Evolutionary conservation across 2,888 invertebrate genomes (phyloP).

Genomic region (Campoplex capitator): DNA sequence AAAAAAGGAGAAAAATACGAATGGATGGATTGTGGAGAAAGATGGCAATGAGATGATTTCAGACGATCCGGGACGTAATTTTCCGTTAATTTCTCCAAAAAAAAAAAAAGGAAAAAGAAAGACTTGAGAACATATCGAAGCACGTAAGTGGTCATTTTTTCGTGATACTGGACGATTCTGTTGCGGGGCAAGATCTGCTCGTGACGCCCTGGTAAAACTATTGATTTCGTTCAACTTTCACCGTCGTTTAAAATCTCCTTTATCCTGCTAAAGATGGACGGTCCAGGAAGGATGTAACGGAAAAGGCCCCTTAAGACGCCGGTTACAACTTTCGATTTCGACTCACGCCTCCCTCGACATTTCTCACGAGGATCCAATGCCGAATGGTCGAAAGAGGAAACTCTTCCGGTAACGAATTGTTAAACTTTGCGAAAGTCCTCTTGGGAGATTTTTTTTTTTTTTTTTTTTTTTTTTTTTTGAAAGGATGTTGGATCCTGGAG

Average conservation of each 20-base stretch:
- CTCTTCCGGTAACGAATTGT: background rate
- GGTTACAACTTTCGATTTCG: constrained; percentile 41
- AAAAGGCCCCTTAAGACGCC: background rate
- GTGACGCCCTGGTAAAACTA: constrained; percentile 43
- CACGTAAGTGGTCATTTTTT: constrained; percentile 25
- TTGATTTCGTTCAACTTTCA: constrained; percentile 67
- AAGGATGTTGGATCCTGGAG: background rate
- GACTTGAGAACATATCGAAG: background rate
- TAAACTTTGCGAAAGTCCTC: constrained; percentile 21
- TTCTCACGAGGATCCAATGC: constrained; percentile 36
- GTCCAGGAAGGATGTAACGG: constrained; percentile 24
- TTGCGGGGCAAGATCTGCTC: constrained; percentile 27
- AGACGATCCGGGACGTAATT: background rate
- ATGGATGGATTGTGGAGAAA: background rate
- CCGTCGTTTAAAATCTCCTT: constrained; percentile 46
- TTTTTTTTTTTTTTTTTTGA: background rate
- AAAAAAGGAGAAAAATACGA: background rate
- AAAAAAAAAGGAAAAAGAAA: background rate
- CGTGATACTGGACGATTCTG: constrained; percentile 29
- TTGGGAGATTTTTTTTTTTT: background rate
- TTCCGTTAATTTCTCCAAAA: background rate
- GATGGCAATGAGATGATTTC: background rate
- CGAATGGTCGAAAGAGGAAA: constrained; percentile 39
- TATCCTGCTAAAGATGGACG: constrained; percentile 15
- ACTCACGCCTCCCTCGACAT: constrained; percentile 18